A percentile compares a stretch with the other conserved stretches of the same genome.
Evolutionary conservation across 2,888 invertebrate genomes (phyloP).

Genomic region (Homarus gammarus): DNA sequence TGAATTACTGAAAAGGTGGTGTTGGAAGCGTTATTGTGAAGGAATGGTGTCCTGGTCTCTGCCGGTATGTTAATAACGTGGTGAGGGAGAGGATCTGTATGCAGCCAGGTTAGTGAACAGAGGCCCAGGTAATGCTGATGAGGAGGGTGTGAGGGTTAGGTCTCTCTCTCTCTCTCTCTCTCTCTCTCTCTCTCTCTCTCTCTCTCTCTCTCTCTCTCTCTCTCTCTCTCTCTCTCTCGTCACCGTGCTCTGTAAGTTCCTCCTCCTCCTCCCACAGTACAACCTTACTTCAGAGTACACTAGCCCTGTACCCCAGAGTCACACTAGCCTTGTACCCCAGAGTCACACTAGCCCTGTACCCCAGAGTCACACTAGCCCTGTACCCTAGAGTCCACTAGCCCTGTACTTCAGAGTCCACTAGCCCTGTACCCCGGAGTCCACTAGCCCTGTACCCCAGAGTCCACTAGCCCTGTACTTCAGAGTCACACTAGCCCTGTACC

Average conservation of each 20-base stretch:
- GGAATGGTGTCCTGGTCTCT: not conserved
- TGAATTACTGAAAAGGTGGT: not conserved
- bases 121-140: not conserved
- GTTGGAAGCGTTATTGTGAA: not conserved
- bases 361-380: too few species aligned
- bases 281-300: too few species aligned
- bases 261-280: too few species aligned
- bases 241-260: not conserved
- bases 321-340: too few species aligned
- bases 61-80: not conserved
- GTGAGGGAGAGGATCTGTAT: not conserved
- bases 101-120: not conserved
- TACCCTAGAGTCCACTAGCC: too few species aligned
- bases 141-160: not conserved
- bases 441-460: too few species aligned
- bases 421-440: too few species aligned
- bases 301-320: too few species aligned
- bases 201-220: slow-evolving; percentile 35
- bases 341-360: too few species aligned
- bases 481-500: too few species aligned
- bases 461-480: too few species aligned
- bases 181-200: slow-evolving; percentile 47
- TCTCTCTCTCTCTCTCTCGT: slow-evolving; percentile 17
- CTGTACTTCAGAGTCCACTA: too few species aligned
- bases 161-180: slow-evolving; percentile 41